phyloP scores from a whole-genome alignment of 2,113 vertebrate species.

The Peromyscus maniculatus region DNA sequence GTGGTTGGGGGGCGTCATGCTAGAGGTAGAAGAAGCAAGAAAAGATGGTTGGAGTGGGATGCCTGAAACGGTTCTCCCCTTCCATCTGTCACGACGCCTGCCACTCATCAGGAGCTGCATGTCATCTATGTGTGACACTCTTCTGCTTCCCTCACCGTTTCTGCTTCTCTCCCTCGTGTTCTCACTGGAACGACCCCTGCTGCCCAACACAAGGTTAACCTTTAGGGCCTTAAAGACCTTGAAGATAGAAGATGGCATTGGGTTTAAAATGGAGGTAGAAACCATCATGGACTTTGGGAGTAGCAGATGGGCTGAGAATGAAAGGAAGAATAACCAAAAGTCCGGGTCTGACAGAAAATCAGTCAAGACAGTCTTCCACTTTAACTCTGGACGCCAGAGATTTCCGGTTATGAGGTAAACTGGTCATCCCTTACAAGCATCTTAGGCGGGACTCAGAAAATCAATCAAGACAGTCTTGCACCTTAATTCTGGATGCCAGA shows the following conservation, averaged over 20 bases:
- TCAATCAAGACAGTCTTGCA: background rate
- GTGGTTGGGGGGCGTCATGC: rapidly evolving
- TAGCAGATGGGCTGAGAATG: background rate
- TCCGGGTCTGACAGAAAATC: background rate
- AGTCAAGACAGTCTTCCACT: background rate
- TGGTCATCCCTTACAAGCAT: background rate
- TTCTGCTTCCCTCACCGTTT: background rate
- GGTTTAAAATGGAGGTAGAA: background rate
- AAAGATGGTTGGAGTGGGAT: background rate
- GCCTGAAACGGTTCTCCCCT: background rate
- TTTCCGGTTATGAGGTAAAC: background rate
- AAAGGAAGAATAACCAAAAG: background rate
- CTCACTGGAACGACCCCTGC: background rate
- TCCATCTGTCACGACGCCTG: background rate
- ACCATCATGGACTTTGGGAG: background rate
- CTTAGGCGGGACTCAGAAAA: background rate
- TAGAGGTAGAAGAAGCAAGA: background rate
- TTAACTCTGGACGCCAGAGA: no score
- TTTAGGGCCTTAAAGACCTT: background rate
- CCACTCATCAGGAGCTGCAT: background rate
- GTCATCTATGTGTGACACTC: no score
- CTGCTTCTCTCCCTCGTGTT: background rate
- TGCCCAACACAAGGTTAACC: background rate
- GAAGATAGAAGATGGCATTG: background rate
- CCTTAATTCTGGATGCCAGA: background rate